These are phyloP conservation scores for Mormyrus hasselquistii DNA, from an alignment of 2,797 vertebrate genomes.

Conservation along the genomic window DNA sequence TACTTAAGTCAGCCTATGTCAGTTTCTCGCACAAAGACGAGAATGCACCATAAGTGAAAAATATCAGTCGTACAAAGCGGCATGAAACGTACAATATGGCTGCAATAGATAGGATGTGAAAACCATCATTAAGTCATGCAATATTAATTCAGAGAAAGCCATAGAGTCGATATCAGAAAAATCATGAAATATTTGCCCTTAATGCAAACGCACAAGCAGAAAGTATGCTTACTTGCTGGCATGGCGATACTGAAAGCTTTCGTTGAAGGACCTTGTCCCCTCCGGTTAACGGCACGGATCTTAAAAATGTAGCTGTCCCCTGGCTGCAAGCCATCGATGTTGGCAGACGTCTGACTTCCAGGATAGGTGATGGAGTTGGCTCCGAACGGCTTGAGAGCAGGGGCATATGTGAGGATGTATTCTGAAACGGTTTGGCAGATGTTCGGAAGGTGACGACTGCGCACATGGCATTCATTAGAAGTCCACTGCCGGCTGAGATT, in stretches of 20 bases:
- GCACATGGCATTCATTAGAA: slow-evolving; percentile 59
- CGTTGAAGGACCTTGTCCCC: slow-evolving; percentile 87
- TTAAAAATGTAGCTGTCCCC: slow-evolving; percentile 96
- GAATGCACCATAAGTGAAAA: neutral
- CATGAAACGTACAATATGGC: neutral
- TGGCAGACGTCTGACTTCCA: slow-evolving; percentile 74
- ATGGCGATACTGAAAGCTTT: slow-evolving; percentile 83
- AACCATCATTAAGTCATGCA: neutral
- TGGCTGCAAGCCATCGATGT: slow-evolving; percentile 81
- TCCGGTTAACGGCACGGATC: slow-evolving; percentile 88
- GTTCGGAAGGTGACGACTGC: slow-evolving; percentile 63
- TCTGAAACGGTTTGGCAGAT: slow-evolving; percentile 76
- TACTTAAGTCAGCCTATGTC: neutral
- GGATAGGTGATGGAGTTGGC: slow-evolving; percentile 83
- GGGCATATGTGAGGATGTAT: slow-evolving; percentile 95
- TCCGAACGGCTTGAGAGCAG: slow-evolving; percentile 94
- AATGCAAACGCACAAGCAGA: neutral
- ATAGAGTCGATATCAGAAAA: neutral
- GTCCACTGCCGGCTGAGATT: slow-evolving; percentile 46
- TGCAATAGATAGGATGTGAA: neutral
- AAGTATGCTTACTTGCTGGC: slow-evolving; percentile 75
- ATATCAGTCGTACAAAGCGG: neutral
- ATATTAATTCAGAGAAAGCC: neutral
- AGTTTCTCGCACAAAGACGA: neutral
- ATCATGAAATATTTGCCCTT: neutral